phyloP scores from a whole-genome alignment of 2,113 vertebrate species.

The Shinisaurus crocodilurus region DNA sequence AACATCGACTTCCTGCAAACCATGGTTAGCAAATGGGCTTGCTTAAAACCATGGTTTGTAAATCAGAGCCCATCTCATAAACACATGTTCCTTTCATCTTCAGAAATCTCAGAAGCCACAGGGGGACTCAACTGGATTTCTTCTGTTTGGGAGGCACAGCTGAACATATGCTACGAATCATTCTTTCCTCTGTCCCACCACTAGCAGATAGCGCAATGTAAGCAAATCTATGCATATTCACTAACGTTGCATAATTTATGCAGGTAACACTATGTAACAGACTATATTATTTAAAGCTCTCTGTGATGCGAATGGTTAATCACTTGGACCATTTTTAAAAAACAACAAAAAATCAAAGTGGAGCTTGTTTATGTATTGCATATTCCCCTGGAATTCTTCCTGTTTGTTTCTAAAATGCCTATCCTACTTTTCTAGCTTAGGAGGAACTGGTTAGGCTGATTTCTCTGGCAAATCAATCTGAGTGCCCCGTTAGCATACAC shows the following conservation, averaged over 20 bases:
- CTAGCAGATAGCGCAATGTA: neutral
- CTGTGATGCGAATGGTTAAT: conserved; percentile 12
- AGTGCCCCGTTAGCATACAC: neutral
- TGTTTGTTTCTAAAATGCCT: neutral
- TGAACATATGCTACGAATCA: neutral
- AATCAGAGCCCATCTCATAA: neutral
- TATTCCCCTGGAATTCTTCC: neutral
- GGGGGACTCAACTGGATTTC: neutral
- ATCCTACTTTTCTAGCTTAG: neutral
- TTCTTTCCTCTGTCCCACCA: neutral
- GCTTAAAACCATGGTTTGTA: neutral
- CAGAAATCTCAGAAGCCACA: neutral
- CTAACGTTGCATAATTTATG: neutral
- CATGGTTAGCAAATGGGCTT: neutral
- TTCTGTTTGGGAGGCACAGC: neutral
- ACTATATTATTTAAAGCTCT: conserved; percentile 2
- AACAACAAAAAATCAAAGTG: neutral
- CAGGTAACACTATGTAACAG: neutral
- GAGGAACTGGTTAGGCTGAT: neutral
- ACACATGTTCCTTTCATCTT: neutral
- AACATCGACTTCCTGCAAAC: neutral
- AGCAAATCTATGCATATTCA: conserved; percentile 3
- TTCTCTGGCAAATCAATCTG: neutral
- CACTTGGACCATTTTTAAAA: neutral
- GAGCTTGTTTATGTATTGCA: neutral